Conservation (phyloP, 2,888 invertebrate species). For the Polyommatus icarus region DNA sequence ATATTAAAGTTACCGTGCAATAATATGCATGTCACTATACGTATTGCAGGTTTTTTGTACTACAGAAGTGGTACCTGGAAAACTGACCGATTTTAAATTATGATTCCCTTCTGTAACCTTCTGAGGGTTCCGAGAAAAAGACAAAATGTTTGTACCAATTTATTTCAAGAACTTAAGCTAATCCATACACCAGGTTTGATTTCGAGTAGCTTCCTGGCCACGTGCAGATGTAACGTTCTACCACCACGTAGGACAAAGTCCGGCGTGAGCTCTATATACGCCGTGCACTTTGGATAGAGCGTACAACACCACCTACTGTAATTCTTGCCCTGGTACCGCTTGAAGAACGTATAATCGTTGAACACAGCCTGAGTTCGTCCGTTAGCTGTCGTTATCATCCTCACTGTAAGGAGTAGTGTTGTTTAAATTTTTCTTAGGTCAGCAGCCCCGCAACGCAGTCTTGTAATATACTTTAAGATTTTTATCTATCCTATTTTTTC, state of each 20-base stretch:
- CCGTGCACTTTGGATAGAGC: constrained; percentile 39
- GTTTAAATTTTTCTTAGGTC: not conserved
- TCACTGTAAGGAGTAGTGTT: constrained; percentile 37
- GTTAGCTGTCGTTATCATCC: constrained; percentile 45
- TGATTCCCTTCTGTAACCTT: not conserved
- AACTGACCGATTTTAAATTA: not conserved
- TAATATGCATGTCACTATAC: no score
- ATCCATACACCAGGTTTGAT: constrained; percentile 33
- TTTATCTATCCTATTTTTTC: not conserved
- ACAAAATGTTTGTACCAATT: not conserved
- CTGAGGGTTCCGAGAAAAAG: not conserved
- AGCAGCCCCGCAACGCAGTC: not conserved
- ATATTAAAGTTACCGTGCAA: no score
- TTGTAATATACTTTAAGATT: not conserved
- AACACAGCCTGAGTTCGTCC: constrained; percentile 43
- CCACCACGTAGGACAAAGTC: constrained; percentile 33
- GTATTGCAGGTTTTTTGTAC: no score
- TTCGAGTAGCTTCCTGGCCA: constrained; percentile 8
- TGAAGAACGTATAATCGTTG: constrained; percentile 43
- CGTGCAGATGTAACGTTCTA: constrained; percentile 37
- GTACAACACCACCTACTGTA: constrained; percentile 49
- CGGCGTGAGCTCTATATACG: constrained; percentile 36
- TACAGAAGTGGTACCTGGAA: no score
- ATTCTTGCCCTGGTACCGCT: constrained; percentile 39
- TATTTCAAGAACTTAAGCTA: constrained; percentile 27